Percentiles rank a stretch among this genome's conserved stretches.
These are phyloP conservation scores for Drosophila athabasca DNA, from an alignment of 1,140 invertebrate genomes.

Conservation along the genomic window DNA sequence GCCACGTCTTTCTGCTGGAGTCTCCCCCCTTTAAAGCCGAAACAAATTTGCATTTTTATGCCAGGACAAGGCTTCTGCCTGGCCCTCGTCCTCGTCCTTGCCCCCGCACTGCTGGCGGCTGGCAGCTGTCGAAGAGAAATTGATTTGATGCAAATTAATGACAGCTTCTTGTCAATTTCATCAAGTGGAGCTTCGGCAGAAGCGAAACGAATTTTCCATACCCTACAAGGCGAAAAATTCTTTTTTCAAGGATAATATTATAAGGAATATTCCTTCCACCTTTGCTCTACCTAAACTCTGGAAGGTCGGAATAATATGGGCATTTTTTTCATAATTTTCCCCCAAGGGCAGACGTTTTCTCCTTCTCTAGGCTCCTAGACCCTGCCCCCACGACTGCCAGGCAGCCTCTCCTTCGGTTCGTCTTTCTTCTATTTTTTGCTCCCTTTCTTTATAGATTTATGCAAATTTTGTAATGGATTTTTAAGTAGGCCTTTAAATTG, in stretches of 20 bases:
- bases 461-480: slow-evolving; percentile 81
- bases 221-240: slow-evolving; percentile 18
- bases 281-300: too few species aligned
- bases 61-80: slow-evolving; percentile 26
- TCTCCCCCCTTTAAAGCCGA: slow-evolving; percentile 45
- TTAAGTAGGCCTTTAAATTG: slow-evolving; percentile 81
- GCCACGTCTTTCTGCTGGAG: neutral
- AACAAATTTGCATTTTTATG: slow-evolving; percentile 78
- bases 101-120: neutral
- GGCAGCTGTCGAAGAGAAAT: slow-evolving; percentile 75
- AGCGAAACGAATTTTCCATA: slow-evolving; percentile 42
- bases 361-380: neutral
- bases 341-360: neutral
- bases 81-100: neutral
- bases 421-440: slow-evolving; percentile 5
- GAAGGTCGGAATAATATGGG: neutral
- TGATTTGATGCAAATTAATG: slow-evolving; percentile 83
- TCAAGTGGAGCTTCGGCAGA: slow-evolving; percentile 24
- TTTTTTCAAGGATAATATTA: too few species aligned
- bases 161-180: slow-evolving; percentile 80
- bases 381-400: too few species aligned
- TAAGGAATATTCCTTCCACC: too few species aligned
- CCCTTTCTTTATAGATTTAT: slow-evolving; percentile 63
- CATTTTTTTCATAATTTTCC: neutral
- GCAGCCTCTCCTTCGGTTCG: neutral